phyloP scores from a whole-genome alignment of 1,140 invertebrate genomes.

The Apis laboriosa region DNA sequence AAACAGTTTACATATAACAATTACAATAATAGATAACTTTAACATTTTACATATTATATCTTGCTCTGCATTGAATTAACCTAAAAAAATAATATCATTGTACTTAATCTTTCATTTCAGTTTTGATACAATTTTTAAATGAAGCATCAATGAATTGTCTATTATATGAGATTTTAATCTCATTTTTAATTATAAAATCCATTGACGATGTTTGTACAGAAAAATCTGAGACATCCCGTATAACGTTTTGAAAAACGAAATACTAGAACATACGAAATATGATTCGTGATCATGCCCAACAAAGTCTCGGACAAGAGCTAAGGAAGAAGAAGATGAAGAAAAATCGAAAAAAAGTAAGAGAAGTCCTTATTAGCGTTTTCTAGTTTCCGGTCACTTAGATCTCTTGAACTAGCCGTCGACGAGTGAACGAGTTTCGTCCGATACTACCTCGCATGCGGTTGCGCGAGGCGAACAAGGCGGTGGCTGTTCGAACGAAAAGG shows the following conservation, averaged over 20 bases:
- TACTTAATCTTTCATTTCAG: too few relatives aligned
- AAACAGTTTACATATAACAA: too few relatives aligned
- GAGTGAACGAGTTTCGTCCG: conserved; percentile 29
- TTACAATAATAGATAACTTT: too few relatives aligned
- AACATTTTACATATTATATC: too few relatives aligned
- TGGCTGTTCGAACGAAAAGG: conserved; percentile 37
- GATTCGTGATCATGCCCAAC: neutral
- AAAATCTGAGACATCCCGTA: neutral
- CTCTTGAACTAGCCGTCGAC: conserved; percentile 9
- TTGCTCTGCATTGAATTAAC: too few relatives aligned
- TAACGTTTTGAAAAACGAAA: neutral
- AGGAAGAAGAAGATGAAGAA: neutral
- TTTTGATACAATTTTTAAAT: too few relatives aligned
- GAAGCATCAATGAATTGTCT: too few relatives aligned
- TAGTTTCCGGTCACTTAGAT: conserved; percentile 18
- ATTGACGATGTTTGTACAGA: too few relatives aligned
- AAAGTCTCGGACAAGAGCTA: neutral
- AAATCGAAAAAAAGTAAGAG: neutral
- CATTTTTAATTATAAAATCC: too few relatives aligned
- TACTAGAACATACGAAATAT: neutral
- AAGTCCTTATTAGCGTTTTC: conserved; percentile 8
- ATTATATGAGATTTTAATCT: too few relatives aligned
- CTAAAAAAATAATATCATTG: too few relatives aligned
- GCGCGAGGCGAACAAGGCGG: conserved; percentile 37
- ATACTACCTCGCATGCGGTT: conserved; percentile 28